Conservation (phyloP, 2,888 invertebrate genomes). For the Nesidiocoris tenuis region DNA sequence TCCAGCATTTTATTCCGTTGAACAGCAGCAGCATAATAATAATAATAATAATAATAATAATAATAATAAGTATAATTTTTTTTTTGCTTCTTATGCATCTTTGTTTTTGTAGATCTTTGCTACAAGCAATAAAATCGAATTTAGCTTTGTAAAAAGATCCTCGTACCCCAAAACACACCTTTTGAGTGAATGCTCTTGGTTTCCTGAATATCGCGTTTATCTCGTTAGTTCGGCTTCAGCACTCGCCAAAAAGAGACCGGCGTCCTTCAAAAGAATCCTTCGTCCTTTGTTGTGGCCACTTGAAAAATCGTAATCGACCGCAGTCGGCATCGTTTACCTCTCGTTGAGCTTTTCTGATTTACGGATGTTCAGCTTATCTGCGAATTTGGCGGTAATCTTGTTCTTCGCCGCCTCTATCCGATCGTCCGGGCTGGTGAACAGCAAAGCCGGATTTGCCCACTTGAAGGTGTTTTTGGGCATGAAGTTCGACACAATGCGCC, state of each 20-base stretch:
- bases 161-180: too few species aligned
- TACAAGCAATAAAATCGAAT: too few species aligned
- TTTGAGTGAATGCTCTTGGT: too few species aligned
- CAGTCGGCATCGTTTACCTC: neutral
- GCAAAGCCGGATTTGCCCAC: neutral
- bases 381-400: neutral
- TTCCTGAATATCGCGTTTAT: too few species aligned
- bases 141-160: too few species aligned
- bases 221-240: neutral
- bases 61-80: too few species aligned
- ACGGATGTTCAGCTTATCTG: neutral
- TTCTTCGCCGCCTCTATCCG: neutral
- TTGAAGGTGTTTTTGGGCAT: neutral
- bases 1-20: too few species aligned
- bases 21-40: too few species aligned
- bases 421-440: neutral
- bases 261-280: too few species aligned
- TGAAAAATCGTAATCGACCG: neutral
- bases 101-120: too few species aligned
- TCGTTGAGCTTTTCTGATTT: neutral
- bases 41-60: too few species aligned
- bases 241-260: neutral
- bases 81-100: too few species aligned
- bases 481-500: neutral
- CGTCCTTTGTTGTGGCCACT: neutral